These are phyloP conservation scores for Troides aeacus DNA, from an alignment of 2,888 invertebrate species.

Conservation along the genomic window DNA sequence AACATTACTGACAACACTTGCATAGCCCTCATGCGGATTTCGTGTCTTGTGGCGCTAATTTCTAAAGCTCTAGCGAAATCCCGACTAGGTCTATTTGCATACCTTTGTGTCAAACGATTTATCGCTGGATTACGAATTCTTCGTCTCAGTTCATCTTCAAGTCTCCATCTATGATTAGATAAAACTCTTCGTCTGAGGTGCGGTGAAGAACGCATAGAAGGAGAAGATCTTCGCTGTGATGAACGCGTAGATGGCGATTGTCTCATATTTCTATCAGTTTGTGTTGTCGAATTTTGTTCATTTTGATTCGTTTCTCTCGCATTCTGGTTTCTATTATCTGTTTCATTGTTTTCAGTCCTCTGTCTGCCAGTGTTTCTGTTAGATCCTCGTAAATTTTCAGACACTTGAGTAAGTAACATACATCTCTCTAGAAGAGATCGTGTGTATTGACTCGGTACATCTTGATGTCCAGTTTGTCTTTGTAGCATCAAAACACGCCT, in stretches of 20 bases:
- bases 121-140: constrained; percentile 48
- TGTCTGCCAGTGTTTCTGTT: constrained; percentile 44
- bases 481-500: constrained; percentile 79
- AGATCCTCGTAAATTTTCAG: constrained; percentile 49
- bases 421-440: constrained; percentile 68
- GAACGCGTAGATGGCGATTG: constrained; percentile 38
- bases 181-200: constrained; percentile 53
- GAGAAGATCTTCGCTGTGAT: constrained; percentile 43
- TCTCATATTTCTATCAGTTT: constrained; percentile 26
- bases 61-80: constrained; percentile 62
- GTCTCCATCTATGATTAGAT: constrained; percentile 53
- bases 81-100: constrained; percentile 53
- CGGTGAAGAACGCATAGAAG: constrained; percentile 46
- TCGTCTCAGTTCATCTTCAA: constrained; percentile 60
- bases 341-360: constrained; percentile 45
- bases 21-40: constrained; percentile 75
- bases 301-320: constrained; percentile 32
- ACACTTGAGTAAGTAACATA: constrained; percentile 67
- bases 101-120: constrained; percentile 51
- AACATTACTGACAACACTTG: constrained; percentile 76
- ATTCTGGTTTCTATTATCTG: constrained; percentile 36
- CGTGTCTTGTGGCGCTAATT: constrained; percentile 68
- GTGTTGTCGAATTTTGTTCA: constrained; percentile 6
- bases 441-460: constrained; percentile 63
- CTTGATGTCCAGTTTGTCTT: constrained; percentile 66